Percentiles rank a stretch among this genome's conserved stretches.
Conservation (phyloP, 2,888 invertebrate genomes). For the Allolobophora icterica region DNA sequence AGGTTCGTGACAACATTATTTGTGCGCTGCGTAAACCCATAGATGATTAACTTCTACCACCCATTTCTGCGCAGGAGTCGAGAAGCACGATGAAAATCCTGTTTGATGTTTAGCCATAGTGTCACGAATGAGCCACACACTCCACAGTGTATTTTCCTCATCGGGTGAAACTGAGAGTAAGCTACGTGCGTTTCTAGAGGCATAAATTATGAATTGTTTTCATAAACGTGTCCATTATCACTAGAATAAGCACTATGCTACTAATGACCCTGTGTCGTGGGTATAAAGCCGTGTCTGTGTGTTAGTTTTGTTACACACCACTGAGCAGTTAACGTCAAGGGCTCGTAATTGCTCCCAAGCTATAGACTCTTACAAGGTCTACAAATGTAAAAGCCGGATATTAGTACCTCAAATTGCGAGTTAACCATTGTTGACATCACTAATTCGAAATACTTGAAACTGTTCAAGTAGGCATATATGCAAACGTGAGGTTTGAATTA, state of each 20-base stretch:
- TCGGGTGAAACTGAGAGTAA: not conserved
- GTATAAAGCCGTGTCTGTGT: not conserved
- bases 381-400: not conserved
- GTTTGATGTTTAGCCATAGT: not conserved
- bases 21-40: not conserved
- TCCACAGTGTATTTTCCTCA: not conserved
- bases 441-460: not conserved
- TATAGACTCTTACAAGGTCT: too few relatives aligned
- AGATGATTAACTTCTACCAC: not conserved
- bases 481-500: not conserved
- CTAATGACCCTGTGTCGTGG: not conserved
- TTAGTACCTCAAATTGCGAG: not conserved
- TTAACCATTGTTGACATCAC: not conserved
- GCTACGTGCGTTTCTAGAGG: too few relatives aligned
- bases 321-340: not conserved
- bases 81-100: too few relatives aligned
- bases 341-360: too few relatives aligned
- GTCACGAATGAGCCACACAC: not conserved
- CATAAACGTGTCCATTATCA: too few relatives aligned
- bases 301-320: not conserved
- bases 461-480: not conserved
- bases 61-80: too few relatives aligned
- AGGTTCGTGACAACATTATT: constrained; percentile 1
- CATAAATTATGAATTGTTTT: too few relatives aligned
- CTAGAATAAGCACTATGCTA: not conserved